Evolutionary conservation across 1,140 invertebrate species (phyloP).

Genomic region (Fopius arisanus): DNA sequence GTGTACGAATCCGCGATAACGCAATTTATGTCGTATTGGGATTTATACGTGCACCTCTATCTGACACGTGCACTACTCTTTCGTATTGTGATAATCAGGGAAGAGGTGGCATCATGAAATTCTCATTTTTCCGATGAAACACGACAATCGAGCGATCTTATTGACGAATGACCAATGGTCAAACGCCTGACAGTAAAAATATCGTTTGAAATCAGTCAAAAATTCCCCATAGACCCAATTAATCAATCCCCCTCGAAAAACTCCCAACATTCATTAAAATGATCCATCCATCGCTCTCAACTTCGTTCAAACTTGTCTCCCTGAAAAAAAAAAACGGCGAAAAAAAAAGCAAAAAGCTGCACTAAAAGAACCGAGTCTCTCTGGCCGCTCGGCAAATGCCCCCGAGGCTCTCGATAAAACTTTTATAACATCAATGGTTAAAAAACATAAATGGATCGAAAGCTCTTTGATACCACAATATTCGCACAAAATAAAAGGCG

Average conservation of each 20-base stretch:
- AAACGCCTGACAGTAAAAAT: too few relatives aligned
- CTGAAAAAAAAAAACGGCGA: neutral
- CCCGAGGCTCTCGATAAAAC: slow-evolving; percentile 31
- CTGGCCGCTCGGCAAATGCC: slow-evolving; percentile 12
- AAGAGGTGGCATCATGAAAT: too few relatives aligned
- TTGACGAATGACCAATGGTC: too few relatives aligned
- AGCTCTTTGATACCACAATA: slow-evolving; percentile 14
- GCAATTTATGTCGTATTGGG: slow-evolving; percentile 53
- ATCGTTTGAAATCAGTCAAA: too few relatives aligned
- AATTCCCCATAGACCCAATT: neutral
- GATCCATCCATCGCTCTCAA: neutral
- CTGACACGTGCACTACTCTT: neutral
- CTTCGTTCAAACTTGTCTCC: neutral
- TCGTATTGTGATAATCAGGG: neutral
- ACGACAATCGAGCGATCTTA: too few relatives aligned
- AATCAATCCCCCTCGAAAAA: neutral
- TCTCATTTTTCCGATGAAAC: too few relatives aligned
- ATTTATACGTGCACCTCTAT: slow-evolving; percentile 38
- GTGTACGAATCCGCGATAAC: slow-evolving; percentile 48
- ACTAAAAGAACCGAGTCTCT: neutral
- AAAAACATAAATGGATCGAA: slow-evolving; percentile 25
- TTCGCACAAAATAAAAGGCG: neutral
- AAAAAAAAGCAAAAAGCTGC: neutral
- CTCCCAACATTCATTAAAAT: neutral
- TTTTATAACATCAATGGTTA: slow-evolving; percentile 30